Evolutionary conservation across 2,888 invertebrate genomes (phyloP), one percentile per base, ranked within the genome.

Genomic region (Drosophila borborema): DNA sequence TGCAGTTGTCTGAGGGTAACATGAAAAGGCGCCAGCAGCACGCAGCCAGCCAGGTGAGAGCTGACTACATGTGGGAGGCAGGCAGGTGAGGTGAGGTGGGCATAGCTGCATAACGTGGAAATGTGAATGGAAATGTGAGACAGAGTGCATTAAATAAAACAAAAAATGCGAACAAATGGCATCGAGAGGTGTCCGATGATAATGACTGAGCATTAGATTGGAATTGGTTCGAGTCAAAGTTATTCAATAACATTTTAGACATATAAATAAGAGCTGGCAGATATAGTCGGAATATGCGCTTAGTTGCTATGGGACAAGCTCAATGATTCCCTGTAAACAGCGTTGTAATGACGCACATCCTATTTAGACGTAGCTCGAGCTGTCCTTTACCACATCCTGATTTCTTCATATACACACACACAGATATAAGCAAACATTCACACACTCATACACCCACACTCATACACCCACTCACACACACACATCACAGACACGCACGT

Each of bases 1-100:
- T 46, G 46, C 12, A 46, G 23, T 23, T 12, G 23, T 10, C 20
- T 20, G 9, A 20, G 6, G 10, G 18, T 23, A 12, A 46, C 45
- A 8, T 0, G 3, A 12, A 12, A 20, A 23, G 46, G 7, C 23
- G 9, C 9, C 28, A 48, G 4, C 45, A 46, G 3, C 46, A 46
- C 46, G 46, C 46, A 23, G 23, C 46, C 14, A 16, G n/a, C 16
- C 48, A 48, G 28, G 46, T 48, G 46, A 48, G 46, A 20, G 20
- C 46, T 28, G 14, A 23, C 38, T 38, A 14, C 14, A 38, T 14
- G 10, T 38, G 38, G 1, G 38, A 36, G 36, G 10, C 14, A 38
- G 40, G 16, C 28, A 28, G 28, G 28, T 28, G n/a, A 20, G 20
- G 20, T 20, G 28, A n/a, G 28, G 8, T 28, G 28, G 6, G 28